These are phyloP conservation scores for Cynocephalus volans DNA, from an alignment of 2,113 vertebrate species.

Conservation along the genomic window DNA sequence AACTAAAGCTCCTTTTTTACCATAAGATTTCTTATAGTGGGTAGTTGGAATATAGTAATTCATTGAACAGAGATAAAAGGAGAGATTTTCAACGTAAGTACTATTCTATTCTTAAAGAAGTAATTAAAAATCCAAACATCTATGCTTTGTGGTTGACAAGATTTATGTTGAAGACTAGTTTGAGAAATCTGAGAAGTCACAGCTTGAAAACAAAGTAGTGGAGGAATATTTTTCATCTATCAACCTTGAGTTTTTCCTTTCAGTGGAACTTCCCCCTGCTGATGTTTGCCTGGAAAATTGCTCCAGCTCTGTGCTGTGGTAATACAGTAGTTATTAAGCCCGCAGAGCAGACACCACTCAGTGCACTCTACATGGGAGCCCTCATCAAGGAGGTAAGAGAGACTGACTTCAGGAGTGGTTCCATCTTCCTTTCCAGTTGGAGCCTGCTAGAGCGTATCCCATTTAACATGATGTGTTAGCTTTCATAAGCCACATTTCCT, in stretches of 20 bases:
- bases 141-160: constrained; percentile 81
- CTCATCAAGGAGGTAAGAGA: constrained; percentile 97
- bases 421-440: background rate
- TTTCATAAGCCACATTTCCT: constrained; percentile 89
- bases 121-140: constrained; percentile 77
- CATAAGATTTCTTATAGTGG: constrained; percentile 39
- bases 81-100: constrained; percentile 71
- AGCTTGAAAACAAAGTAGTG: constrained; percentile 85
- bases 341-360: constrained; percentile 98
- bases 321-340: constrained; percentile 99
- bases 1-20: constrained; percentile 29
- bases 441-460: constrained; percentile 52
- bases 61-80: constrained; percentile 71
- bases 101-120: constrained; percentile 79
- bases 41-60: constrained; percentile 41
- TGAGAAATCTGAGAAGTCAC: constrained; percentile 86
- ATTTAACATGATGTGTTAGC: constrained; percentile 86
- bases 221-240: constrained; percentile 83
- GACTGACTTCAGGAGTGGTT: constrained; percentile 27
- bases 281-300: constrained; percentile 99
- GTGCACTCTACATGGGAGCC: constrained; percentile 96
- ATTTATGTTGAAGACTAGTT: constrained; percentile 84
- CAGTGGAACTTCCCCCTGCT: constrained; percentile 99
- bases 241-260: constrained; percentile 79
- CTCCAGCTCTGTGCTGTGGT: constrained; percentile 97